Evolutionary conservation across 1,140 invertebrate genomes (phyloP).

Genomic region (Drosophila nannoptera): DNA sequence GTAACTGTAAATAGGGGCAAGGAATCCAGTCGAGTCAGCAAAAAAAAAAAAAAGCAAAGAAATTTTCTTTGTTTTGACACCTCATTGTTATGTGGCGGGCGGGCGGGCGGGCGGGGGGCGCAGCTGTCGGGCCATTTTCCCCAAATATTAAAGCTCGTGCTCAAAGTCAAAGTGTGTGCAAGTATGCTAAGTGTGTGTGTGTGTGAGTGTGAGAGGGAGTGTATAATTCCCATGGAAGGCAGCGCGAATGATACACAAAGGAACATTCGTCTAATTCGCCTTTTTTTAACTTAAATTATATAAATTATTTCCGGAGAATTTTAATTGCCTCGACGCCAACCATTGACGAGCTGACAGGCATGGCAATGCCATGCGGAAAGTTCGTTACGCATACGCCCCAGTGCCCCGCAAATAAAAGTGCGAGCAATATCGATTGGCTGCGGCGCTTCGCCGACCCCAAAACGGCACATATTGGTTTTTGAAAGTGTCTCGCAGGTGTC

Average conservation of each 20-base stretch:
- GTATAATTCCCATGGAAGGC: neutral
- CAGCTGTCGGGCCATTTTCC: conserved; percentile 5
- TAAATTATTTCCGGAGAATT: no score
- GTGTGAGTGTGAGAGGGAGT: neutral
- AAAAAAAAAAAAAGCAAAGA: conserved; percentile 28
- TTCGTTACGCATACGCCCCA: neutral
- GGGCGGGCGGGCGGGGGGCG: conserved; percentile 10
- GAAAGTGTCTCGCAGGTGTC: conserved; percentile 75
- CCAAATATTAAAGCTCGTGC: conserved; percentile 34
- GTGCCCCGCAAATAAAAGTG: conserved; percentile 19
- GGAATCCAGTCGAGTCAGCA: conserved; percentile 60
- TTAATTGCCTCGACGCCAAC: no score
- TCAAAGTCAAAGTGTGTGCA: conserved; percentile 7
- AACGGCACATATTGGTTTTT: conserved; percentile 71
- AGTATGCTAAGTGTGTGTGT: neutral
- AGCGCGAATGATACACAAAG: conserved; percentile 9
- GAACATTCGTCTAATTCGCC: neutral
- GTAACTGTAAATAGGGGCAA: conserved; percentile 43
- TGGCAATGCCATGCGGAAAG: neutral
- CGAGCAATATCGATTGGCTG: conserved; percentile 45
- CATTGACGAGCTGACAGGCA: no score
- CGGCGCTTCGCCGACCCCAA: conserved; percentile 42
- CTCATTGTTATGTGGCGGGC: conserved; percentile 30
- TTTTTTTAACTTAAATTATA: conserved; percentile 3
- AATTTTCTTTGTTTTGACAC: conserved; percentile 70